Base-by-base conservation (phyloP, 2,888 invertebrate genomes). In the Eilema caniola region DNA sequence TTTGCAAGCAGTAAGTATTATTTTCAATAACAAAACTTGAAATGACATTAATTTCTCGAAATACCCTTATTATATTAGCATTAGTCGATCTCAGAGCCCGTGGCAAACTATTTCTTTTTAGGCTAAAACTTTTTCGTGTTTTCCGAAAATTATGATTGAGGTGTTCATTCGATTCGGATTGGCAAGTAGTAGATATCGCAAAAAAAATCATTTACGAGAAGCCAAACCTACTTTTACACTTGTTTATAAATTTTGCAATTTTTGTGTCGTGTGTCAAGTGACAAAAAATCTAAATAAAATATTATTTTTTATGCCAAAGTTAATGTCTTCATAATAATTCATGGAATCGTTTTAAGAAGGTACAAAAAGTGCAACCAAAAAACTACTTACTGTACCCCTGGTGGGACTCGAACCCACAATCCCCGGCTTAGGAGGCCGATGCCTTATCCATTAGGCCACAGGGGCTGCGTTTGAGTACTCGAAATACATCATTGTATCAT, bases 381-480 rank as follows among this genome's bases (percentile, higher is more conserved):
- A 12, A 33, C 1, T 0, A 1, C 0, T 25, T 74, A 10, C 14
- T 14, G 16, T 96, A 96, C 96, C 96, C 96, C 96, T 96, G 96
- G 96, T 96, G 96, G 96, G 96, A 96, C 96, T 96, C 96, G 96
- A 96, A 96, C 96, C 96, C 96, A 96, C 96, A 96, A 96, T 96
- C 96, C 96, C 96, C 96, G 96, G 96, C 96, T 96, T 96, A 96
- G 96, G 96, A 96, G 96, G 96, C 96, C 96, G 96, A 96, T 96
- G 96, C 96, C 96, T 96, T 96, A 96, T 96, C 96, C 96, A 96
- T 96, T 96, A 96, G 96, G 96, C 96, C 96, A 96, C 96, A 96
- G 96, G 96, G 96, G 96, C 96, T 88, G 70, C 37, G 0, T 0
- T 0, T 0, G 0, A 0, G 0, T 0, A 0, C 0, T 0, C 1